phyloP scores from a whole-genome alignment of 2,888 invertebrate genomes.

The Erebia aethiops region DNA sequence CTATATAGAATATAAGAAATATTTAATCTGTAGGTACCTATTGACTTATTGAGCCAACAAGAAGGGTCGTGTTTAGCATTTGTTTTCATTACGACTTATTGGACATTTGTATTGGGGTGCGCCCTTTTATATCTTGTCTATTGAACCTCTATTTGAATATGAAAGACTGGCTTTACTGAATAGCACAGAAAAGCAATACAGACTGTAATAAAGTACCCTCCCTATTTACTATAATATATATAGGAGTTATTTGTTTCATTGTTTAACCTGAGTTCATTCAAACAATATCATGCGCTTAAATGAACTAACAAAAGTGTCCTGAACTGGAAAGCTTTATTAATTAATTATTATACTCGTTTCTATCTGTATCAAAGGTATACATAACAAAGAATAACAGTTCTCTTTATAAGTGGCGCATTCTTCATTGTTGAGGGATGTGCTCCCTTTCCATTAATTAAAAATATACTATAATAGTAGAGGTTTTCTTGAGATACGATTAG shows the following conservation, averaged over 20 bases:
- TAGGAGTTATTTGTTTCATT: conserved; percentile 1
- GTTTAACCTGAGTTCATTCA: background rate
- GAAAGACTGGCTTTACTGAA: conserved; percentile 34
- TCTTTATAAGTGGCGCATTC: background rate
- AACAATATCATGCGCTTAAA: conserved; percentile 7
- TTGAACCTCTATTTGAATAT: conserved; percentile 39
- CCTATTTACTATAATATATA: background rate
- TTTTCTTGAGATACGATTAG: too few species aligned
- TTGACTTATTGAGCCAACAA: conserved; percentile 31
- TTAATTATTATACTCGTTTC: background rate
- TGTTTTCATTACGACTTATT: conserved; percentile 44
- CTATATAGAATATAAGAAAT: conserved; percentile 4
- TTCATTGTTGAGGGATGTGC: too few species aligned
- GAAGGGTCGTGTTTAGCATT: conserved; percentile 40
- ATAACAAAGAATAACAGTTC: background rate
- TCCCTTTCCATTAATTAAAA: too few species aligned
- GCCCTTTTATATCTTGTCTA: conserved; percentile 35
- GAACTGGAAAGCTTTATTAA: background rate
- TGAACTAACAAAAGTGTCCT: background rate
- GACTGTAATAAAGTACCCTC: conserved; percentile 5
- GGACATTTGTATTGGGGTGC: conserved; percentile 35
- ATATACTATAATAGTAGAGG: background rate
- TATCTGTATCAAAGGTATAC: background rate
- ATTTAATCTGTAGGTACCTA: conserved; percentile 30
- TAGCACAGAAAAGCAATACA: conserved; percentile 23